Base-by-base conservation (phyloP, 2,797 vertebrate genomes). In the Anguilla pacifica region DNA sequence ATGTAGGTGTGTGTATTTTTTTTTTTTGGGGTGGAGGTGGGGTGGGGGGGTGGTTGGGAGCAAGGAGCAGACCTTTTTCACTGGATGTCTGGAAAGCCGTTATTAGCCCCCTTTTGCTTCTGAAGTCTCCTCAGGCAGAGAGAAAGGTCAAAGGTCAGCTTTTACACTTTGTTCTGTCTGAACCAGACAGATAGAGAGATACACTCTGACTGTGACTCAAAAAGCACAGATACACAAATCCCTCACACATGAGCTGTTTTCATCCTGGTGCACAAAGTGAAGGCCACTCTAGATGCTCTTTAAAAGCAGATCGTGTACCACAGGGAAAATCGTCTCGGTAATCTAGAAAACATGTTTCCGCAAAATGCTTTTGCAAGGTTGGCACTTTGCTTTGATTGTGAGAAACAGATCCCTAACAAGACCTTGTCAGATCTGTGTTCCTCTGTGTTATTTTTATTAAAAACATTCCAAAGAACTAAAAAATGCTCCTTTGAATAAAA, bases 21-120 rank as follows among this genome's bases (percentile, higher is more conserved):
- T 13, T 25, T 10, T 57, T 57, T 57, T 57, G n/a, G n/a, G n/a
- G n/a, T n/a, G n/a, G n/a, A n/a, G n/a, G n/a, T n/a, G n/a, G 35
- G 43, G 81, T 46, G 7, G 15, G 43, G 43, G 17, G 43, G 46
- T 22, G 13, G 13, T 17, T 17, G 61, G 13, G 15, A 17, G 51
- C 83, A 57, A 25, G 35, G 11, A 84, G 22, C 85, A 85, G 43
- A 85, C 61, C 85, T 70, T n/a, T 31, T 74, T 74, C 46, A 28
- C 85, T 86, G 85, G 22, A 85, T 35, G 53, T 85, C 84, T 86
- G 72, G 51, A 57, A 35, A 74, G 51, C 70, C 25, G 85, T 86
- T 13, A 86, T 79, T 79, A 86, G 61, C 25, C 17, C 70, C 53
- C 13, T 17, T 46, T 39, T 35, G 49, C 43, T 64, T 85, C 39